Conservation (phyloP, 2,797 vertebrate genomes). For the Catostomus latipinnis region DNA sequence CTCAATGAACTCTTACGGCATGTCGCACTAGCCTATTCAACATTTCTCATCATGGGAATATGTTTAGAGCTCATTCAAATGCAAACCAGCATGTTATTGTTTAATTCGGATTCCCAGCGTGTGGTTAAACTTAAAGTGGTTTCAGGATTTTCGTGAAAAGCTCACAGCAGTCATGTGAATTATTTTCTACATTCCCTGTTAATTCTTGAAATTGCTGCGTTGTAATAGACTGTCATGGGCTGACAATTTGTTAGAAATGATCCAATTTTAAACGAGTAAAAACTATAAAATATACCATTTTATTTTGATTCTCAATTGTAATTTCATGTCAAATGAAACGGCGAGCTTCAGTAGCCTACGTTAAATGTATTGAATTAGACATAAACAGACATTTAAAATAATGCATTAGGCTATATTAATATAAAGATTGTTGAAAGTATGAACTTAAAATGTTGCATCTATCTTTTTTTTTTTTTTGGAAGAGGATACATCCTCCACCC, state of each 20-base stretch:
- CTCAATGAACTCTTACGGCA: conserved; percentile 51
- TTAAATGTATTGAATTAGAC: neutral
- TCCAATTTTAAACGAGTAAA: conserved; percentile 11
- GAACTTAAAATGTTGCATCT: neutral
- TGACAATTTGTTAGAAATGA: conserved; percentile 12
- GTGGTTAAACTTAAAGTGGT: conserved; percentile 52
- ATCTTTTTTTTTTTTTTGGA: neutral
- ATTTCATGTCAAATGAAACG: neutral
- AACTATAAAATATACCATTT: neutral
- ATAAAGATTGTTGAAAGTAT: neutral
- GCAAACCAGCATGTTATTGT: conserved; percentile 56
- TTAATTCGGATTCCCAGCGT: conserved; percentile 62
- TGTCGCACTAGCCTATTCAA: conserved; percentile 42
- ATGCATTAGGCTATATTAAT: neutral
- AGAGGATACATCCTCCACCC: conserved; percentile 14
- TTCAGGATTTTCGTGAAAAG: conserved; percentile 50
- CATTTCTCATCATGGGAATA: conserved; percentile 58
- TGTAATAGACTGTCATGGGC: conserved; percentile 1
- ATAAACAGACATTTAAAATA: neutral
- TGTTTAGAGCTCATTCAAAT: conserved; percentile 58
- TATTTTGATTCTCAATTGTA: neutral
- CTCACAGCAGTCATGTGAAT: conserved; percentile 40
- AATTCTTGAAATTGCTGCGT: conserved; percentile 44
- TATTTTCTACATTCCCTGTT: conserved; percentile 31
- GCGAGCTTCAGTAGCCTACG: neutral